Conservation (phyloP, 2,888 invertebrate genomes). For the Machimus atricapillus region DNA sequence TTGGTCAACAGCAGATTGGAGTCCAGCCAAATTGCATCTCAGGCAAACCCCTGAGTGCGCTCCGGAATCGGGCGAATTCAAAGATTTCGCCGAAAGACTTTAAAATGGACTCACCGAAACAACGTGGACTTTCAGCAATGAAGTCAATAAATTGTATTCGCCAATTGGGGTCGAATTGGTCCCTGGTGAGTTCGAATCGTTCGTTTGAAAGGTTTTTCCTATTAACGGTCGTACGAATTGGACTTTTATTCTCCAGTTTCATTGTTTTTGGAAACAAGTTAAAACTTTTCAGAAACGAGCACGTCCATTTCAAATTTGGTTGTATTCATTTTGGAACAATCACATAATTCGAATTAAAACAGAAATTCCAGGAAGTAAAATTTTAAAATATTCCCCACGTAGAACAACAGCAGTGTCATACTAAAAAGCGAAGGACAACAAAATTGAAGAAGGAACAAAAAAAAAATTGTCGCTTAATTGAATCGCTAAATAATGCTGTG, state of each 20-base stretch:
- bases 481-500: background rate
- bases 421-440: background rate
- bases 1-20: constrained; percentile 21
- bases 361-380: background rate
- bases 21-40: constrained; percentile 14
- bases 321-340: background rate
- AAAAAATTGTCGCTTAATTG: background rate
- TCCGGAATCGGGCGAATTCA: background rate
- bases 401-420: background rate
- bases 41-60: background rate
- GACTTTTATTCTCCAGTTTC: background rate
- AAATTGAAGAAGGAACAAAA: background rate
- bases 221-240: background rate
- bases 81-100: background rate
- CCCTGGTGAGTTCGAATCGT: background rate
- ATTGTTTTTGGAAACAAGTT: background rate
- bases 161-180: background rate
- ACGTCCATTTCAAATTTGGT: background rate
- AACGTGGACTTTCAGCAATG: background rate
- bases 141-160: background rate
- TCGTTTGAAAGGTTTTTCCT: background rate
- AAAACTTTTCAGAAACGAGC: background rate
- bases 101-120: background rate
- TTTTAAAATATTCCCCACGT: background rate
- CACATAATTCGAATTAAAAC: background rate